These are phyloP conservation scores for Eupithecia exiguata DNA, from an alignment of 2,888 invertebrate genomes.

Conservation along the genomic window DNA sequence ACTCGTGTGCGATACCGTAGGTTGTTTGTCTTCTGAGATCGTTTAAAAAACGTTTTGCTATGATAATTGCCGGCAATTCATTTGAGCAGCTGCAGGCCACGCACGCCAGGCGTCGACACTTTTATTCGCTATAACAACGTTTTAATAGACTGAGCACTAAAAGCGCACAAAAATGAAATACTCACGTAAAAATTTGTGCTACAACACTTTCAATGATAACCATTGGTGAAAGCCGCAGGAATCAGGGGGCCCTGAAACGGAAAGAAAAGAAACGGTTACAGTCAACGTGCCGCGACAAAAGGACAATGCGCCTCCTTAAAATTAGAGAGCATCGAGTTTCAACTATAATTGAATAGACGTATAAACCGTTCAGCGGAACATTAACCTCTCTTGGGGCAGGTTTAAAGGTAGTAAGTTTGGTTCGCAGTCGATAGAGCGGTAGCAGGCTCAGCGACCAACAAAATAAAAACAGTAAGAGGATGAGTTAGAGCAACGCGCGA, in stretches of 20 bases:
- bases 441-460: conserved; percentile 74
- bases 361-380: conserved; percentile 74
- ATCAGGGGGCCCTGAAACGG: conserved; percentile 96
- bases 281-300: conserved; percentile 33
- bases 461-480: conserved; percentile 82
- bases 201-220: conserved; percentile 94
- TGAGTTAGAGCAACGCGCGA: conserved; percentile 82
- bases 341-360: conserved; percentile 73
- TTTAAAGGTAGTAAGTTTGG: conserved; percentile 80
- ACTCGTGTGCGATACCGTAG: conserved; percentile 35
- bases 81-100: conserved; percentile 61
- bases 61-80: conserved; percentile 59
- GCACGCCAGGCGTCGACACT: conserved; percentile 53
- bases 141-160: conserved; percentile 68
- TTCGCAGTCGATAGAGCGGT: conserved; percentile 80
- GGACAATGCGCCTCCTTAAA: conserved; percentile 44
- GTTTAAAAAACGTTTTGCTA: conserved; percentile 64
- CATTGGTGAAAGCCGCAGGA: conserved; percentile 99
- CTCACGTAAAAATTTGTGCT: conserved; percentile 83
- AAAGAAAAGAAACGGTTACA: conserved; percentile 47
- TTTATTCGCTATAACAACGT: conserved; percentile 69
- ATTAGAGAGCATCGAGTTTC: conserved; percentile 55
- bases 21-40: conserved; percentile 51
- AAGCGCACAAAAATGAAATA: conserved; percentile 68
- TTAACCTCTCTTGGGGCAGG: conserved; percentile 77